Base-by-base conservation (phyloP, 2,888 invertebrate species). In the Notocelia uddmanniana region DNA sequence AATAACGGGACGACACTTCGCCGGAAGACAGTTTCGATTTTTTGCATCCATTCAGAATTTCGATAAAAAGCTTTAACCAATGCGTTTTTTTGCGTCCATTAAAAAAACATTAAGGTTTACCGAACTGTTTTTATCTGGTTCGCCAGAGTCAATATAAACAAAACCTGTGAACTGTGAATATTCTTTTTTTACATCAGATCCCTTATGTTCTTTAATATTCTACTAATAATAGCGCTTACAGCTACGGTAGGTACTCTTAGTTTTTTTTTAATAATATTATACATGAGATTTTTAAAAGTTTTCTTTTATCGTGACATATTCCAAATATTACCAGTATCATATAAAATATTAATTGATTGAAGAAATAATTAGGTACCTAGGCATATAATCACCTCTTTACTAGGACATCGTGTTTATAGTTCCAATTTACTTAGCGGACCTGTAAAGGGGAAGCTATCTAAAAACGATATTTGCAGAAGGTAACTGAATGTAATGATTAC, bases 1-100 rank as follows among this genome's bases (percentile, higher is more conserved):
- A 79, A 76, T 89, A 91, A 88, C 90, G 85, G 89, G 82, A 82
- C 77, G 62, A 76, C 75, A 68, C 74, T 76, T 77, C 74, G 76
- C 79, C 74, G 76, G 79, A 75, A 71, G 76, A 80, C 77, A 79
- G 80, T 82, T 78, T 78, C 75, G 15, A 74, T 75, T 64, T 80
- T 83, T 81, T 84, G 83, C 80, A 77, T 74, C 68, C 55, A 64
- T 73, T 64, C 54, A 52, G 59, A 19, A 21, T 55, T 50, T 41
- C 45, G 26, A 70, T 55, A 57, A 72, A 41, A 59, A 71, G n/a
- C 19, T 41, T 50, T 18, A 68, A 63, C 48, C 21, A 54, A 66
- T 54, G 55, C 10, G 19, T n/a, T 52, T 11, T 60, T 69, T 63
- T 59, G 58, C n/a, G 37, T 13, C 52, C 26, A 64, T 70, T 41